A percentile compares a stretch with the other conserved stretches of the same genome.
Evolutionary conservation across 1,140 invertebrate species (phyloP).

Genomic region (Luehdorfia chinensis): DNA sequence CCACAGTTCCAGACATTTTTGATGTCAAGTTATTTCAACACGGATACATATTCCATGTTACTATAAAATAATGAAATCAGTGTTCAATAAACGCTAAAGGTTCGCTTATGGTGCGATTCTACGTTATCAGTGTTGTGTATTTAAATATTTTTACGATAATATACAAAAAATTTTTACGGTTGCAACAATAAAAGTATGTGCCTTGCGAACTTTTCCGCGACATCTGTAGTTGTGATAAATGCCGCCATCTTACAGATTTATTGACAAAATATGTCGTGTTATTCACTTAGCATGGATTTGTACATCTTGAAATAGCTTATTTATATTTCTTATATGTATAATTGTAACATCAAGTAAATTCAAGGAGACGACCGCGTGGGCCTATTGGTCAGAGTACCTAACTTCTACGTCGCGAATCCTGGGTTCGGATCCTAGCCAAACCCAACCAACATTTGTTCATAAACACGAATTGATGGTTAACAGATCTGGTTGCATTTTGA

Average conservation of each 20-base stretch:
- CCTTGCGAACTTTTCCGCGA: constrained; percentile 12
- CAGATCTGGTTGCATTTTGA: too few species aligned
- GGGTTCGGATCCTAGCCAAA: too few species aligned
- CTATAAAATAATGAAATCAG: too few species aligned
- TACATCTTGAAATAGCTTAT: not conserved
- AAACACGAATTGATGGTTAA: too few species aligned
- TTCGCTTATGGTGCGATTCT: constrained; percentile 4
- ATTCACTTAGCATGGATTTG: not conserved
- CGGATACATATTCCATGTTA: too few species aligned
- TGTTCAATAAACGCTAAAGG: too few species aligned
- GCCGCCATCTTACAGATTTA: constrained; percentile 4
- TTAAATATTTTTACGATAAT: constrained; percentile 5
- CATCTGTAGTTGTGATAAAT: constrained; percentile 7
- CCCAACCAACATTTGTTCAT: too few species aligned
- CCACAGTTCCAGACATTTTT: too few species aligned
- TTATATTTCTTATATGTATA: not conserved
- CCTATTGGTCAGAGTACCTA: not conserved
- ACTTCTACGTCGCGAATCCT: too few species aligned
- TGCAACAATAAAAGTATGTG: constrained; percentile 13
- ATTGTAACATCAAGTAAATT: too few species aligned
- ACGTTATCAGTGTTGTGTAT: not conserved
- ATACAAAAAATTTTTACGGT: constrained; percentile 2
- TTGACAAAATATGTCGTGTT: not conserved
- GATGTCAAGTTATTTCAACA: too few species aligned
- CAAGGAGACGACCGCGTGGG: not conserved